Evolutionary conservation across 2,888 invertebrate species (phyloP).

Genomic region (Noctua janthina): DNA sequence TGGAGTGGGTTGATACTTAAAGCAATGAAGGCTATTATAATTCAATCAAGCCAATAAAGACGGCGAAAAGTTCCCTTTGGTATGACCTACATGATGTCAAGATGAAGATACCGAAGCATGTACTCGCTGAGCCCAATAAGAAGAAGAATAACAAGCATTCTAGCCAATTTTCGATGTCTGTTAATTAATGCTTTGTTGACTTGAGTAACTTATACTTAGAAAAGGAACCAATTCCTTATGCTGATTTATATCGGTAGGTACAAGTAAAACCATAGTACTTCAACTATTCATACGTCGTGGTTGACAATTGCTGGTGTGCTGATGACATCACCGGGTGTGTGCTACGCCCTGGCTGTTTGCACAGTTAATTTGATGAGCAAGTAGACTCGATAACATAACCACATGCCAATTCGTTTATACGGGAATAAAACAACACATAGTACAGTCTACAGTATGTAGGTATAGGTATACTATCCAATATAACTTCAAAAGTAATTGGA

Average conservation of each 20-base stretch:
- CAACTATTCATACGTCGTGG: conserved; percentile 67
- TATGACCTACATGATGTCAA: conserved; percentile 50
- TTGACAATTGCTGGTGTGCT: conserved; percentile 77
- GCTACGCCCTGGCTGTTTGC: conserved; percentile 72
- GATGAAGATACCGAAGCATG: conserved; percentile 32
- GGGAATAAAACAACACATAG: conserved; percentile 4
- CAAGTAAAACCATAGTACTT: conserved; percentile 58
- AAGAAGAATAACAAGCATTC: not conserved
- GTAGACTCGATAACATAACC: conserved; percentile 68
- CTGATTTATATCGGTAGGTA: conserved; percentile 22
- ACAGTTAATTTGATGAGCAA: conserved; percentile 76
- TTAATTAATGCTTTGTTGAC: not conserved
- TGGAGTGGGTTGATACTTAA: conserved; percentile 40
- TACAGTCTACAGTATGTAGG: not conserved
- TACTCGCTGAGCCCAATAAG: conserved; percentile 17
- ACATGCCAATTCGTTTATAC: conserved; percentile 65
- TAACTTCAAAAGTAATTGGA: not conserved
- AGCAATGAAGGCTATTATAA: conserved; percentile 66
- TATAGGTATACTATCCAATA: not conserved
- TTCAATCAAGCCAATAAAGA: conserved; percentile 63
- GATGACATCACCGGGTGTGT: conserved; percentile 78
- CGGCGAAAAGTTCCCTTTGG: conserved; percentile 31
- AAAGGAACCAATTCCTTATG: not conserved
- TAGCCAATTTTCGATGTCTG: not conserved
- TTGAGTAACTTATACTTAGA: not conserved